These are phyloP conservation scores for Poeciliopsis turneri DNA, from an alignment of 2,797 vertebrate species.

Conservation along the genomic window DNA sequence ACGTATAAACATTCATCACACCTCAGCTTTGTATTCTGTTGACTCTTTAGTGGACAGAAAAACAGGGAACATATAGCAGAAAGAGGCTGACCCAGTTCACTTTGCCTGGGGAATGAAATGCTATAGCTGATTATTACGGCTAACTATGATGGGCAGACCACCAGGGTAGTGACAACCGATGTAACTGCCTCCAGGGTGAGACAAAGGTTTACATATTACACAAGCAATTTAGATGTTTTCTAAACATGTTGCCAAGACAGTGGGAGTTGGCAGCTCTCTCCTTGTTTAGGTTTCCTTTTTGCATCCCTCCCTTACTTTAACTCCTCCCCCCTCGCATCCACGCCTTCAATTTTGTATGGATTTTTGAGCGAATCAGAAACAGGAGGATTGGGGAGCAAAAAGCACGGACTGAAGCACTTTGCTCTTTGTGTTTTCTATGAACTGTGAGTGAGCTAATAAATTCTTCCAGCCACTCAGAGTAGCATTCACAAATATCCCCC, in stretches of 20 bases:
- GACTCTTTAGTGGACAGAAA: slow-evolving; percentile 70
- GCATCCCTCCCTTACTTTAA: slow-evolving; percentile 25
- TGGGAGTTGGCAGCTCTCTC: slow-evolving; percentile 91
- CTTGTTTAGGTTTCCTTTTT: slow-evolving; percentile 80
- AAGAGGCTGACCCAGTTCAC: slow-evolving; percentile 79
- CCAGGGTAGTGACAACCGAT: slow-evolving; percentile 95
- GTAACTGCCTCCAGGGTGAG: slow-evolving; percentile 91
- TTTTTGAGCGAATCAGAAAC: slow-evolving; percentile 71
- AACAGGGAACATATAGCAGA: slow-evolving; percentile 56
- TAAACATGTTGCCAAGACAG: slow-evolving; percentile 99
- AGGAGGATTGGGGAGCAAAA: slow-evolving; percentile 64
- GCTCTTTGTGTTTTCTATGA: slow-evolving; percentile 92
- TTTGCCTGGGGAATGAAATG: slow-evolving; percentile 81
- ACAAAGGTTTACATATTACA: slow-evolving; percentile 99
- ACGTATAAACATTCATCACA: slow-evolving; percentile 63
- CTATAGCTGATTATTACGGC: slow-evolving; percentile 89
- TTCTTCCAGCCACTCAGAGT: slow-evolving; percentile 90
- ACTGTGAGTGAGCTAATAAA: slow-evolving; percentile 97
- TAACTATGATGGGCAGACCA: slow-evolving; percentile 93
- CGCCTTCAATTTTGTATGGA: slow-evolving; percentile 81
- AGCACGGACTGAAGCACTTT: slow-evolving; percentile 87
- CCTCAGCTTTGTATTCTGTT: slow-evolving; percentile 65
- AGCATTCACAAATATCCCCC: slow-evolving; percentile 90
- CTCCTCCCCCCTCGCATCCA: slow-evolving; percentile 25
- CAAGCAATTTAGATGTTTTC: slow-evolving; percentile 99